A percentile compares a stretch with the other conserved stretches of the same genome.
phyloP scores from a whole-genome alignment of 2,888 invertebrate species.

The Odontocerum albicorne region DNA sequence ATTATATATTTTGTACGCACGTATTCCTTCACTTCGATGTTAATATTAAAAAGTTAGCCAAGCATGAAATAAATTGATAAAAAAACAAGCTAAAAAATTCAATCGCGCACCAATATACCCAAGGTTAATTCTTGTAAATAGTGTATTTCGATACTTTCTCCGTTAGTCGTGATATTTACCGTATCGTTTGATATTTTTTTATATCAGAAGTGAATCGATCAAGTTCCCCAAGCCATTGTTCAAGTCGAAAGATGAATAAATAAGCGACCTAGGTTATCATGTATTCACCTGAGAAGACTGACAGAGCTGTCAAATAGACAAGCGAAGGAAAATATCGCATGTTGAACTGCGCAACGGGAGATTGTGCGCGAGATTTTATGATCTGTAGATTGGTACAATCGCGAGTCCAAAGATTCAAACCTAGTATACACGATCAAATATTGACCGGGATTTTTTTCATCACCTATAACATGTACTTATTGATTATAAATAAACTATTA shows the following conservation, averaged over 20 bases:
- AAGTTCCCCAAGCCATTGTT: constrained; percentile 13
- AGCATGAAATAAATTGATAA: constrained; percentile 15
- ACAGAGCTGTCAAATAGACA: constrained; percentile 27
- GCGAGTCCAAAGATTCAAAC: no score
- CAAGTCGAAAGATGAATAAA: not conserved
- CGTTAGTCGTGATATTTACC: no score
- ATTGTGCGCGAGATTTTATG: no score
- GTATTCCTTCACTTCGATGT: not conserved
- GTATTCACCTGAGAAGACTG: constrained; percentile 20
- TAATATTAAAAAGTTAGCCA: constrained; percentile 5
- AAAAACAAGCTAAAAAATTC: constrained; percentile 4
- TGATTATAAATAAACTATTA: no score
- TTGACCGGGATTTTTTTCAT: no score
- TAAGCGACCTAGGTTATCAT: not conserved
- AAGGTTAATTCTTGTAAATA: constrained; percentile 24
- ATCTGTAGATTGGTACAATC: no score
- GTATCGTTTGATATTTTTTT: no score
- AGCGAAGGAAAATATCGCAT: constrained; percentile 10
- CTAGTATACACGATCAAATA: no score
- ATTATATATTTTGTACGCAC: not conserved
- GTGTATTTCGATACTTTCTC: no score
- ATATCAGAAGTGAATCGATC: not conserved
- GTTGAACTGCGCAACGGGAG: no score
- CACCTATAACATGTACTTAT: no score
- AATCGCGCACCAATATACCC: constrained; percentile 3